Conservation (phyloP, 2,113 vertebrate species). For the Rostratula benghalensis region DNA sequence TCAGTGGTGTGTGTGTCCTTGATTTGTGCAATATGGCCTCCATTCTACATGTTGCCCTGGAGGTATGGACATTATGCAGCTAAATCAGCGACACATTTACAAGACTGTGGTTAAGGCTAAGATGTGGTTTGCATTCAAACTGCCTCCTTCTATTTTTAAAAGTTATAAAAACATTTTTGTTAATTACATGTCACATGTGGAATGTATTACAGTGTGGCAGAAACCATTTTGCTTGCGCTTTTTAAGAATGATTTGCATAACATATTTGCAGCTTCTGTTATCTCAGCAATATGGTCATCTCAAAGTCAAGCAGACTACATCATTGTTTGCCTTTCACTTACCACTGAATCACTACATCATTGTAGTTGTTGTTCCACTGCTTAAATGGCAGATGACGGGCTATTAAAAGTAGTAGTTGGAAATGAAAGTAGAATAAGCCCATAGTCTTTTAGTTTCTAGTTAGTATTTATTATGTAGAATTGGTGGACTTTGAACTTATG, state of each 20-base stretch:
- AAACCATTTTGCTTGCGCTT: neutral
- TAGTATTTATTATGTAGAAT: neutral
- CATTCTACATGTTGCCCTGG: neutral
- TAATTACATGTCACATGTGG: neutral
- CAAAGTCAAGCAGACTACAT: neutral
- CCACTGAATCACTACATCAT: neutral
- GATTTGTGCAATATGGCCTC: neutral
- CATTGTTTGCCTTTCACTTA: neutral
- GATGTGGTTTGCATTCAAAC: neutral
- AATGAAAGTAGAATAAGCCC: neutral
- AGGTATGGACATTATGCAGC: neutral
- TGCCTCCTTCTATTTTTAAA: neutral
- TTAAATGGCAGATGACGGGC: neutral
- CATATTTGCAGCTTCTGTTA: neutral
- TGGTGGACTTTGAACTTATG: neutral
- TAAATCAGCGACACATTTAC: neutral
- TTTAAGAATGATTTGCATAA: neutral
- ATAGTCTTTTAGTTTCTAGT: neutral
- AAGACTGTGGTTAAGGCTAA: neutral
- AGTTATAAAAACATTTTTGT: neutral
- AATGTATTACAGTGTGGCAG: neutral
- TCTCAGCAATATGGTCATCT: neutral
- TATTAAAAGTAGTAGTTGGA: neutral
- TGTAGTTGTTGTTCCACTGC: neutral
- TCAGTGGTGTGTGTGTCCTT: rapidly evolving